Conservation (phyloP, 2,113 vertebrate genomes). For the Capricornis sumatraensis region DNA sequence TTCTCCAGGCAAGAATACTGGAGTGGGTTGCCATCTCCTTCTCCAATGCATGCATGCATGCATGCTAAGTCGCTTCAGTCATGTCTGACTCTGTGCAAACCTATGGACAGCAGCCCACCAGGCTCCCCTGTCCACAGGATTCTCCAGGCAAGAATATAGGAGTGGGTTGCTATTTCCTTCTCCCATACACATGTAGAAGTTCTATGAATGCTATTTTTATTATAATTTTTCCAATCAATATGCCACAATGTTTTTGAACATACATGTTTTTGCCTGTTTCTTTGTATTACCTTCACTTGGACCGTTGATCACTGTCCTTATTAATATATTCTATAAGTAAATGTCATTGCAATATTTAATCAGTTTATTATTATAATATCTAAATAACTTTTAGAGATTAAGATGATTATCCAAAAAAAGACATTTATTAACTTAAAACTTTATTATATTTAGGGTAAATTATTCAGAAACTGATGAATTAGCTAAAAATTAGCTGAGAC, state of each 20-base stretch:
- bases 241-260: background rate
- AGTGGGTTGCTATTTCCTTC: background rate
- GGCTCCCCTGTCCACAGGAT: background rate
- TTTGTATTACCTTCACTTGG: background rate
- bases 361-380: background rate
- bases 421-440: background rate
- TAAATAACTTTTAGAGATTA: background rate
- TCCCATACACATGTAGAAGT: background rate
- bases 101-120: background rate
- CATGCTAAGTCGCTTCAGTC: background rate
- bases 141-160: background rate
- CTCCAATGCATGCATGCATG: background rate
- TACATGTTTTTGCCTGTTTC: background rate
- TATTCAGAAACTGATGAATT: slow-evolving; percentile 22
- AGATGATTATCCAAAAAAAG: background rate
- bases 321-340: background rate
- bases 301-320: background rate
- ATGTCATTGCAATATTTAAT: background rate
- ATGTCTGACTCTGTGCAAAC: background rate
- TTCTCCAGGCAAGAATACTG: background rate
- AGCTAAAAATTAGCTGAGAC: background rate
- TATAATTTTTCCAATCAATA: background rate
- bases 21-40: background rate
- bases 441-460: slow-evolving; percentile 7
- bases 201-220: background rate